Evolutionary conservation across 2,797 vertebrate species (phyloP).

Genomic region (Eulemur albifrons): DNA sequence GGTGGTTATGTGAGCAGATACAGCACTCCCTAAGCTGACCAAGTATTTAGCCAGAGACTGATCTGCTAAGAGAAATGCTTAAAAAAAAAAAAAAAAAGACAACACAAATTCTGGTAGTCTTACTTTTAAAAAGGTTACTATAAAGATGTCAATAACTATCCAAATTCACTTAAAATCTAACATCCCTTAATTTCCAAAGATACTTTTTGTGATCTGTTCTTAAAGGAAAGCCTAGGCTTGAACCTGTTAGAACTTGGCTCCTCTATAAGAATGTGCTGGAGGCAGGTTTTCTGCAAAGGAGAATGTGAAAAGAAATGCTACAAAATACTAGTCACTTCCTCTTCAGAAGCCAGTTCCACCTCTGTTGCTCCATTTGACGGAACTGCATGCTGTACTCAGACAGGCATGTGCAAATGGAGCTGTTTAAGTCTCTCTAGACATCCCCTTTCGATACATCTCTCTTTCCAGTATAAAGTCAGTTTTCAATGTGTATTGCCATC

Average conservation of each 20-base stretch:
- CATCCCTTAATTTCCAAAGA: slow-evolving; percentile 64
- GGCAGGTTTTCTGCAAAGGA: slow-evolving; percentile 4
- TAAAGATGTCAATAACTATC: slow-evolving; percentile 68
- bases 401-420: background rate
- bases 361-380: background rate
- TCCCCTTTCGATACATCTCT: background rate
- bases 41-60: slow-evolving; percentile 60
- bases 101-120: slow-evolving; percentile 64
- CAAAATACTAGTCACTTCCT: background rate
- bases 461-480: background rate
- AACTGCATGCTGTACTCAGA: background rate
- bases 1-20: slow-evolving; percentile 38
- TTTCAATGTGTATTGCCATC: slow-evolving; percentile 15
- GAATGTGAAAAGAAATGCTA: slow-evolving; percentile 33
- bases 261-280: background rate
- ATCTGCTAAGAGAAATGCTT: slow-evolving; percentile 57
- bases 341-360: background rate
- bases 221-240: slow-evolving; percentile 48
- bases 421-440: background rate
- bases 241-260: slow-evolving; percentile 7
- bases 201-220: background rate
- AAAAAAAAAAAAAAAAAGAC: background rate
- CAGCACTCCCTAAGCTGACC: background rate
- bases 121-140: slow-evolving; percentile 61
- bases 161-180: slow-evolving; percentile 55